phyloP scores from a whole-genome alignment of 1,140 invertebrate genomes.

The Sycobia sp. region DNA sequence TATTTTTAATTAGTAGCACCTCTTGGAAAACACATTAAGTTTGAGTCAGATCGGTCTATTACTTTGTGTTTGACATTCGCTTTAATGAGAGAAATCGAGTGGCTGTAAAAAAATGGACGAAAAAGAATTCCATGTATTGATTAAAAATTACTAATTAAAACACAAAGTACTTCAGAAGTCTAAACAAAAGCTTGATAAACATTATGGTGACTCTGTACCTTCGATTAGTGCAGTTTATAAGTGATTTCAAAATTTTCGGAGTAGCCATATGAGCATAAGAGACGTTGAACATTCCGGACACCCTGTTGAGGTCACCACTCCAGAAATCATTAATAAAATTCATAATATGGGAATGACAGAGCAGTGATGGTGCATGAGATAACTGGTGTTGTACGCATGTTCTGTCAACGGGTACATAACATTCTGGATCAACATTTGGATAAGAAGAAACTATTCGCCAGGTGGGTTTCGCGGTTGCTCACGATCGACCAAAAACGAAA shows the following conservation, averaged over 20 bases:
- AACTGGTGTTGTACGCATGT: background rate
- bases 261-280: background rate
- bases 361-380: background rate
- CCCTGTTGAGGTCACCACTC: background rate
- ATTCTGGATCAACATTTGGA: background rate
- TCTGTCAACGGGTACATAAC: background rate
- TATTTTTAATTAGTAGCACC: too few relatives aligned
- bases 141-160: background rate
- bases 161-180: background rate
- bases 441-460: background rate
- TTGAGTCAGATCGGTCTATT: too few relatives aligned
- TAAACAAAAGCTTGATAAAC: background rate
- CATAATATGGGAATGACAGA: background rate
- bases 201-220: background rate
- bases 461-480: background rate
- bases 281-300: background rate
- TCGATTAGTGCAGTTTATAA: background rate
- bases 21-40: too few relatives aligned
- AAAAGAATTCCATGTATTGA: background rate
- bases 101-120: too few relatives aligned
- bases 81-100: too few relatives aligned
- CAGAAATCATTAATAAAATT: background rate
- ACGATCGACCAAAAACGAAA: background rate
- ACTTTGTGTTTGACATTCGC: too few relatives aligned
- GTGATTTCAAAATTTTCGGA: background rate